Evolutionary conservation across 23 tunicate species (phyloP).

Genomic region (Oikopleura dioica): DNA sequence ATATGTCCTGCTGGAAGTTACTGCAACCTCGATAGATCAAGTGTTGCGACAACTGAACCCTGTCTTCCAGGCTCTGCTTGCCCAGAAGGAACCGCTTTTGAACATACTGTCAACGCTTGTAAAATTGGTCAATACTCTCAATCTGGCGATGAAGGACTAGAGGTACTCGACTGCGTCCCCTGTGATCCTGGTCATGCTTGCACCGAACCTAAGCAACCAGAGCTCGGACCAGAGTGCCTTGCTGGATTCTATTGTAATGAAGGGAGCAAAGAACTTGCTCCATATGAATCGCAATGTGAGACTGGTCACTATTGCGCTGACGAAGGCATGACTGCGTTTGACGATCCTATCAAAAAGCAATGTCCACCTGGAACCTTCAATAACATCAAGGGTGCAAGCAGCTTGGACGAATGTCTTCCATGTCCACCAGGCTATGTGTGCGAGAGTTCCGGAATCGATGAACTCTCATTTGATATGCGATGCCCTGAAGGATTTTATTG

Average conservation of each 20-base stretch:
- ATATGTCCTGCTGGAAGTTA: constrained; percentile 61
- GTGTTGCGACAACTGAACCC: constrained; percentile 48
- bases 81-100: constrained; percentile 94
- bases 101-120: too few relatives aligned
- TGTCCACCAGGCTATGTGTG: background rate
- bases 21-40: too few relatives aligned
- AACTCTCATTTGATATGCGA: background rate
- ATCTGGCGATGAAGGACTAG: too few relatives aligned
- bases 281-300: constrained; percentile 27
- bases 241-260: constrained; percentile 57
- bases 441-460: background rate
- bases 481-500: background rate
- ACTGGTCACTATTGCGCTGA: constrained; percentile 32
- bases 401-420: background rate
- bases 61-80: constrained; percentile 89
- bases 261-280: constrained; percentile 15
- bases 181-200: constrained; percentile 51
- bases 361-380: background rate
- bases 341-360: too few relatives aligned
- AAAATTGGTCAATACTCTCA: background rate
- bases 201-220: constrained; percentile 14
- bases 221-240: constrained; percentile 26
- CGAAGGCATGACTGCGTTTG: constrained; percentile 14
- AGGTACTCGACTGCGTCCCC: too few relatives aligned
- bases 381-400: background rate